Conservation (phyloP, 2,888 invertebrate species). For the Disparrhopalites patrizii region DNA sequence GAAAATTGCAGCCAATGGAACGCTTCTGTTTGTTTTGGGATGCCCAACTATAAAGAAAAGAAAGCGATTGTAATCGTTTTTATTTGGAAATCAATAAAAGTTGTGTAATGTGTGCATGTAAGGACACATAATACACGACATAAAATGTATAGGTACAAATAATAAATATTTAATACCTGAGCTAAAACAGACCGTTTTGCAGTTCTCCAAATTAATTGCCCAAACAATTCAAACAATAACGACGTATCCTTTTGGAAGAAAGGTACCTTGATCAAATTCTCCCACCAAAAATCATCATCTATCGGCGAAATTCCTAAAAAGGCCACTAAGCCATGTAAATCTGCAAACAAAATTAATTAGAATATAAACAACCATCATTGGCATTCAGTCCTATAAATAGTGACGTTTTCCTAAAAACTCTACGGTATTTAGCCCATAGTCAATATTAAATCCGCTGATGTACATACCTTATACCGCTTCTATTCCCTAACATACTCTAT, state of each 20-base stretch:
- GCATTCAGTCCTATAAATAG: too few species aligned
- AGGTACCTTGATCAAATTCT: conserved; percentile 55
- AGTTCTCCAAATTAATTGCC: conserved; percentile 65
- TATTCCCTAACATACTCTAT: not conserved
- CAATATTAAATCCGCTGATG: too few species aligned
- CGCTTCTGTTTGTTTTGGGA: conserved; percentile 59
- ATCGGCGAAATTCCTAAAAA: conserved; percentile 62
- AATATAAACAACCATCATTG: not conserved
- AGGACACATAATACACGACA: not conserved
- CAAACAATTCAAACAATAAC: conserved; percentile 57
- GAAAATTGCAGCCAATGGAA: conserved; percentile 53
- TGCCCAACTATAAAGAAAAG: conserved; percentile 54
- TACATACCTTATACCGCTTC: too few species aligned
- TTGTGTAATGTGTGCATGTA: not conserved
- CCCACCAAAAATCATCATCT: conserved; percentile 56
- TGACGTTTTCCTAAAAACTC: too few species aligned
- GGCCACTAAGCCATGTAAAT: conserved; percentile 59
- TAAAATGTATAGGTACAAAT: not conserved
- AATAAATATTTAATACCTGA: conserved; percentile 53
- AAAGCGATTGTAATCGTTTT: not conserved
- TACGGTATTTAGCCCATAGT: too few species aligned
- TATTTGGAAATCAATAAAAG: conserved; percentile 17
- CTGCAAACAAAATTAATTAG: conserved; percentile 45
- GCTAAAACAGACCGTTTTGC: conserved; percentile 63
- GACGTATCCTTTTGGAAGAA: conserved; percentile 54